phyloP scores from a whole-genome alignment of 1,140 invertebrate genomes.

The Platorchestia sp. region DNA sequence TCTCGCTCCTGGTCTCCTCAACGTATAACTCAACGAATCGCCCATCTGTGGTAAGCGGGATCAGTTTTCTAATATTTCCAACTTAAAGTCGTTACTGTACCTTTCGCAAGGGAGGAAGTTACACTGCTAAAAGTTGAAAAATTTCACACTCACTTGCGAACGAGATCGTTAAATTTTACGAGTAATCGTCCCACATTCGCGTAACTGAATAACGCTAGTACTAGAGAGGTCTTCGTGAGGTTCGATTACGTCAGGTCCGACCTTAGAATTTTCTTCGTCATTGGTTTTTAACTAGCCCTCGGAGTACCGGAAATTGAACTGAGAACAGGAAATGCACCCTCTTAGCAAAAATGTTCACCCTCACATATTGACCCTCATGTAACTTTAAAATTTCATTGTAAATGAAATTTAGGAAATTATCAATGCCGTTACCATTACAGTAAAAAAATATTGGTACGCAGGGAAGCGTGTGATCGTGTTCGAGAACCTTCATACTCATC shows the following conservation, averaged over 20 bases:
- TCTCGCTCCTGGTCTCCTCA: not conserved
- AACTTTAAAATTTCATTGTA: not conserved
- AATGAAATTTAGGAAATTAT: not conserved
- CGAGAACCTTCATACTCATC: not conserved
- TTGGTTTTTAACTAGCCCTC: not conserved
- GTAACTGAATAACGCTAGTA: too few species aligned
- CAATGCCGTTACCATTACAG: not conserved
- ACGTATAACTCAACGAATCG: not conserved
- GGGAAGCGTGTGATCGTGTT: not conserved
- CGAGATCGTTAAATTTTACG: too few species aligned
- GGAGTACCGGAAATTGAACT: not conserved
- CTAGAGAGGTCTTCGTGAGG: too few species aligned
- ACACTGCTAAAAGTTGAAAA: too few species aligned
- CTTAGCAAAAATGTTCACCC: too few species aligned
- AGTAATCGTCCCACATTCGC: too few species aligned
- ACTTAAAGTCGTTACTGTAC: not conserved
- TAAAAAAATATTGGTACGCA: not conserved
- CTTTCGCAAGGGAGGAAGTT: not conserved
- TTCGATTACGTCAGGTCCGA: too few species aligned
- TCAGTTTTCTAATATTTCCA: not conserved
- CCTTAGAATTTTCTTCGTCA: not conserved
- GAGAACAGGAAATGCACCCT: not conserved
- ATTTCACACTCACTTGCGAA: too few species aligned
- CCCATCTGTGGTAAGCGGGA: not conserved
- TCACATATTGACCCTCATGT: too few species aligned